Percentiles rank a stretch among this genome's conserved stretches.
These are phyloP conservation scores for Engraulis encrasicolus DNA, from an alignment of 2,113 vertebrate genomes.

Conservation along the genomic window DNA sequence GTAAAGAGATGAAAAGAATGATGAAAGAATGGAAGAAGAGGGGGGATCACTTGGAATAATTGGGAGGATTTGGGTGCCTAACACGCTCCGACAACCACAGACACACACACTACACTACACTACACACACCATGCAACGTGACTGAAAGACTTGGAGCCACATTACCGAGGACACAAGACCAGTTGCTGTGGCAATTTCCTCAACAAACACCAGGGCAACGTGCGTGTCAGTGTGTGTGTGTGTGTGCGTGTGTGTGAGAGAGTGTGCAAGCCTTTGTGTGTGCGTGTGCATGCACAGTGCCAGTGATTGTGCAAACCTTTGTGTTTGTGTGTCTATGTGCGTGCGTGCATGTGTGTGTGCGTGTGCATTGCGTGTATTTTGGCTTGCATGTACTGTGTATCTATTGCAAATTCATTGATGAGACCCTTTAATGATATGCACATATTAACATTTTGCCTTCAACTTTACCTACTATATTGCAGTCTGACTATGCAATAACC, in stretches of 20 bases:
- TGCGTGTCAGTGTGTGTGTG: background rate
- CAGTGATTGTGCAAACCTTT: background rate
- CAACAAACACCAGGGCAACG: background rate
- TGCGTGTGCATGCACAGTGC: background rate
- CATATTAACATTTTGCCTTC: background rate
- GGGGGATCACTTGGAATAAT: background rate
- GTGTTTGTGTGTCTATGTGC: background rate
- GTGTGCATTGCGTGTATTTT: background rate
- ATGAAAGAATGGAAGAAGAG: background rate
- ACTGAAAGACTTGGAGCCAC: background rate
- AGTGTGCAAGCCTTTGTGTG: background rate
- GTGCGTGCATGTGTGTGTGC: background rate
- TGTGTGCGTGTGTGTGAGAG: background rate
- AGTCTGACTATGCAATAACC: no score
- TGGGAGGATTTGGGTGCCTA: background rate
- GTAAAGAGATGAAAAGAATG: background rate
- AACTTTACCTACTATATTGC: background rate
- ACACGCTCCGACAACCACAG: background rate
- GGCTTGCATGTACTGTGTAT: background rate
- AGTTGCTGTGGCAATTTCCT: background rate
- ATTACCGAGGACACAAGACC: slow-evolving; percentile 18
- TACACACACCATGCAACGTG: background rate
- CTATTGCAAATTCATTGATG: background rate
- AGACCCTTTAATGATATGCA: no score
- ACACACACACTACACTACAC: slow-evolving; percentile 2